Evolutionary conservation across 2,888 invertebrate genomes (phyloP).

Genomic region (Phytoseiulus persimilis): DNA sequence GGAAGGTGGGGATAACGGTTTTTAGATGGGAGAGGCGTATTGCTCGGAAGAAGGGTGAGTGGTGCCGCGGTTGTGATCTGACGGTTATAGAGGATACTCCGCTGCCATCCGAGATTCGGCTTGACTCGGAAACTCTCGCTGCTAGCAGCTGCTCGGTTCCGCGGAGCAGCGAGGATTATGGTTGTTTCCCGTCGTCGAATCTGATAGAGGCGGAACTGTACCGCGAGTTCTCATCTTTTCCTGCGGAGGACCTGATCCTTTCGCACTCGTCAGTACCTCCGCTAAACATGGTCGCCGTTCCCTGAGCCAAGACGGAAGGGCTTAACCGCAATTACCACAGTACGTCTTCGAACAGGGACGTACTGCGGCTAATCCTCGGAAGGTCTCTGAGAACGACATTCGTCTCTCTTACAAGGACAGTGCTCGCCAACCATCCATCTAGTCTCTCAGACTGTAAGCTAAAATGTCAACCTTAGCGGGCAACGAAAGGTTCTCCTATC

Average conservation of each 20-base stretch:
- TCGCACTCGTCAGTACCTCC: neutral
- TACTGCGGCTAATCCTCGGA: neutral
- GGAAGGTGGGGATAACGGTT: no score
- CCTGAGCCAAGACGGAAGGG: neutral
- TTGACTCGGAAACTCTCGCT: no score
- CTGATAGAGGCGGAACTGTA: no score
- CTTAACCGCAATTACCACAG: neutral
- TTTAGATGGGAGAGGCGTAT: no score
- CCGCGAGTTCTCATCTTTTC: neutral
- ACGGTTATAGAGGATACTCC: no score
- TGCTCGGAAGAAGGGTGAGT: no score
- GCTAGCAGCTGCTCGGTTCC: no score
- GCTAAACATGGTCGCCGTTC: neutral
- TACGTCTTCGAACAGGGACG: neutral
- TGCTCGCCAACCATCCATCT: neutral
- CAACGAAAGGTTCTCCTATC: neutral
- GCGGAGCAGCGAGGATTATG: no score
- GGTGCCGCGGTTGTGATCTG: no score
- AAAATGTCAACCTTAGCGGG: neutral
- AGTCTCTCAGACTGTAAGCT: neutral
- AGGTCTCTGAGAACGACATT: neutral
- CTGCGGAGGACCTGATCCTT: neutral
- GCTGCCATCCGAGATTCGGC: no score
- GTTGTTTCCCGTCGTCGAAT: no score
- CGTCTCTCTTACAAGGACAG: neutral